Evolutionary conservation across 2,797 vertebrate species (phyloP).

Genomic region (Amniataba percoides): DNA sequence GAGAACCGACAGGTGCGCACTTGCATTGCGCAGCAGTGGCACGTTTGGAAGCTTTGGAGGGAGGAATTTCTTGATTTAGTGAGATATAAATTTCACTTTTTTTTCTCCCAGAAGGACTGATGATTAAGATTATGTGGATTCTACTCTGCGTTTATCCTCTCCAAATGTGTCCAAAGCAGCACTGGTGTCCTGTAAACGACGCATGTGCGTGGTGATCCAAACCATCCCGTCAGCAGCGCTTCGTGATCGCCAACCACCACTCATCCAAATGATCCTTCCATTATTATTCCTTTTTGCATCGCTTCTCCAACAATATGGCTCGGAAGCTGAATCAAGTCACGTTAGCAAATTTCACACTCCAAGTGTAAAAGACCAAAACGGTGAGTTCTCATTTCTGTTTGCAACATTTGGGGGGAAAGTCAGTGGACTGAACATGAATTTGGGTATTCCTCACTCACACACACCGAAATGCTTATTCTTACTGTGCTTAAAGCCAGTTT

Average conservation of each 20-base stretch:
- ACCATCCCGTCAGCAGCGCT: conserved; percentile 84
- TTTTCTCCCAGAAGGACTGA: conserved; percentile 73
- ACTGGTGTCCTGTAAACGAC: conserved; percentile 87
- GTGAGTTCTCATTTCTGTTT: conserved; percentile 78
- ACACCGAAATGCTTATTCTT: conserved; percentile 21
- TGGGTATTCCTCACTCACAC: not conserved
- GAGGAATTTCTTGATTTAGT: conserved; percentile 73
- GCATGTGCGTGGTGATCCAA: conserved; percentile 88
- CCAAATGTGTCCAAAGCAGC: conserved; percentile 90
- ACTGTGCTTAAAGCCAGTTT: conserved; percentile 17
- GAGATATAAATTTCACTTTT: conserved; percentile 69
- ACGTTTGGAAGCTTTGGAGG: conserved; percentile 66
- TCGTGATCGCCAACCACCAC: conserved; percentile 85
- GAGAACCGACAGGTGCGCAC: conserved; percentile 84
- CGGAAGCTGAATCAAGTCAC: conserved; percentile 91
- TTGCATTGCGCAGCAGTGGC: conserved; percentile 60
- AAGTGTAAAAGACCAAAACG: conserved; percentile 94
- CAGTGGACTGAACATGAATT: conserved; percentile 1
- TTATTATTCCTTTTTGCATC: conserved; percentile 92
- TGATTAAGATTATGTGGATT: conserved; percentile 95
- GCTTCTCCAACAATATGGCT: conserved; percentile 90
- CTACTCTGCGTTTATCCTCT: conserved; percentile 87
- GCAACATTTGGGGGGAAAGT: conserved; percentile 12
- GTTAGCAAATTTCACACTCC: conserved; percentile 91
- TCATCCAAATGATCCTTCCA: conserved; percentile 97